phyloP scores from a whole-genome alignment of 2,113 vertebrate genomes.

The Osmerus mordax region DNA sequence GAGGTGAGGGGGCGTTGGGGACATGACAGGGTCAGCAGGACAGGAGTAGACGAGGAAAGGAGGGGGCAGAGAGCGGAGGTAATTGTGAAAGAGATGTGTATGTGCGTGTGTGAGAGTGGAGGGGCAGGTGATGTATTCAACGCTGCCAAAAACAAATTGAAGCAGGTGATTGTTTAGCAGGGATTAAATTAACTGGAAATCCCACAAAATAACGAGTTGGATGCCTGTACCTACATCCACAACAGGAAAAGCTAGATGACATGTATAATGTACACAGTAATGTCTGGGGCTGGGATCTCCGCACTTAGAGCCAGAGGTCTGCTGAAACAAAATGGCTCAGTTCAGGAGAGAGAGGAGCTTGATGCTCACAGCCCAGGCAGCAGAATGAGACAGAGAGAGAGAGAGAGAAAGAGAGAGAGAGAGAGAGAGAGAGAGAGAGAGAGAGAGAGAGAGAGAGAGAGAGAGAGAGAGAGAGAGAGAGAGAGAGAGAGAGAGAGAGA shows the following conservation, averaged over 20 bases:
- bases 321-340: constrained; percentile 29
- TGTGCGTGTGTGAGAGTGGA: not conserved
- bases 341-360: constrained; percentile 2
- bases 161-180: too few species aligned
- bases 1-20: constrained; percentile 37
- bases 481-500: too few species aligned
- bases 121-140: not conserved
- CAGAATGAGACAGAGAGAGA: constrained; percentile 6
- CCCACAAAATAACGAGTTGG: too few species aligned
- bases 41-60: constrained; percentile 11
- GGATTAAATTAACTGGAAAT: too few species aligned
- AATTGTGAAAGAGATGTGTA: not conserved
- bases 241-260: too few species aligned
- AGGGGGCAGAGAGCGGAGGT: constrained; percentile 2
- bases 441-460: too few species aligned
- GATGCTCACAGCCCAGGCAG: not conserved
- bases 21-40: constrained; percentile 36
- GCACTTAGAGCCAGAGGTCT: not conserved
- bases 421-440: not conserved
- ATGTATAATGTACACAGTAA: too few species aligned
- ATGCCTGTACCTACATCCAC: too few species aligned
- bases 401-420: not conserved
- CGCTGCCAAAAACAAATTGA: too few species aligned
- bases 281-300: not conserved
- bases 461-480: too few species aligned